A percentile compares a stretch with the other conserved stretches of the same genome.
Evolutionary conservation across 2,888 invertebrate species (phyloP).

Genomic region (Sinhomidia bicolor): DNA sequence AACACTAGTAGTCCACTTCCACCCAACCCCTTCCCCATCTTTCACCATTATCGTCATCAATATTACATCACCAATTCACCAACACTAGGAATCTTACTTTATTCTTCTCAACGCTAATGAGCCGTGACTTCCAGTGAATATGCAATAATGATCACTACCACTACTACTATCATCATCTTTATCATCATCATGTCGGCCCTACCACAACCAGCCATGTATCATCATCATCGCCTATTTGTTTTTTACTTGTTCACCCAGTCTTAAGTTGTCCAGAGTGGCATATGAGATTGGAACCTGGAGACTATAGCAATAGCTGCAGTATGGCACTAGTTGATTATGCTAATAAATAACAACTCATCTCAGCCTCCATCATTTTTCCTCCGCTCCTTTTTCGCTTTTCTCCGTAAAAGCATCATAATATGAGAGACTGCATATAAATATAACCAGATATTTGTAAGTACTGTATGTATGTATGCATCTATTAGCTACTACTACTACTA

Average conservation of each 20-base stretch:
- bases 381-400: constrained; percentile 1
- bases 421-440: too few relatives aligned
- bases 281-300: too few relatives aligned
- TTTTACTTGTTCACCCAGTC: background rate
- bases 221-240: constrained; percentile 6
- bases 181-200: background rate
- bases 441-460: too few relatives aligned
- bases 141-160: too few relatives aligned
- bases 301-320: too few relatives aligned
- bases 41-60: background rate
- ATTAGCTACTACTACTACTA: too few relatives aligned
- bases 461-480: too few relatives aligned
- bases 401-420: too few relatives aligned
- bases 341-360: constrained; percentile 35
- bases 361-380: background rate
- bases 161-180: background rate
- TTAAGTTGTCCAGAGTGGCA: too few relatives aligned
- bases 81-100: constrained; percentile 18
- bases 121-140: constrained; percentile 34
- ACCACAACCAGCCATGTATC: background rate
- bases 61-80: constrained; percentile 1
- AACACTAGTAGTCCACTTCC: background rate
- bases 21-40: background rate
- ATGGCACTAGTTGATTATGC: constrained; percentile 32
- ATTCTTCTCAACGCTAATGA: constrained; percentile 37